Evolutionary conservation across 2,888 invertebrate genomes (phyloP).

Genomic region (Drosophila antonietae): DNA sequence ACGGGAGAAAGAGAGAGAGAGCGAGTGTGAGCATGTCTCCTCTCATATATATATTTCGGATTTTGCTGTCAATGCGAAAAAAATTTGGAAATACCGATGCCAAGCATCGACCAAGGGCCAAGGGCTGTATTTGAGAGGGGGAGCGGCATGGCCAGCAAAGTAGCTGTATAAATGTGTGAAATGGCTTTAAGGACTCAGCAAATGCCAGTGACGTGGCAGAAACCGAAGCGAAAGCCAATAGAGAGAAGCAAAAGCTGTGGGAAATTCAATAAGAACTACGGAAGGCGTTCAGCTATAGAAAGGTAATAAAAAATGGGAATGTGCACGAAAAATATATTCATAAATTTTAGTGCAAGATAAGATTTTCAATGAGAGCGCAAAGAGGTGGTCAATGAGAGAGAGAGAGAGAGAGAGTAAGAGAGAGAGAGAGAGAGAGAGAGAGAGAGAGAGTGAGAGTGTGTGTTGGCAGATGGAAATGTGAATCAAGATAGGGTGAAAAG

Average conservation of each 20-base stretch:
- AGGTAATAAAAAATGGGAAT: slow-evolving; percentile 10
- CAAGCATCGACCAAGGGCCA: not conserved
- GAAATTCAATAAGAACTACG: slow-evolving; percentile 6
- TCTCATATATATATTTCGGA: slow-evolving; percentile 72
- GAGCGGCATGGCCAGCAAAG: slow-evolving; percentile 49
- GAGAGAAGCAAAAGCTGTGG: not conserved
- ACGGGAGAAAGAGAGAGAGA: not conserved
- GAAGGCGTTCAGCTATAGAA: slow-evolving; percentile 1
- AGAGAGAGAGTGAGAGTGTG: no score
- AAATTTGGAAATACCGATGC: slow-evolving; percentile 54
- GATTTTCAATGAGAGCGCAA: not conserved
- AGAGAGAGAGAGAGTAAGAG: not conserved
- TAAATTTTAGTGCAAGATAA: not conserved
- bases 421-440: not conserved
- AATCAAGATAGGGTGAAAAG: not conserved
- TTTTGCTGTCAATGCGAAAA: slow-evolving; percentile 79
- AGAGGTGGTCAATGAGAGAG: not conserved
- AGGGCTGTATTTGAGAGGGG: slow-evolving; percentile 44
- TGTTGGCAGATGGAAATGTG: not conserved
- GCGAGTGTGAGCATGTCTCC: slow-evolving; percentile 40
- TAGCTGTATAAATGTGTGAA: slow-evolving; percentile 60
- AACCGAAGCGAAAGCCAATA: slow-evolving; percentile 12
- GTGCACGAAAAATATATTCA: slow-evolving; percentile 4
- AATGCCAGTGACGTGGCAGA: slow-evolving; percentile 11
- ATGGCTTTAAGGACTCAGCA: slow-evolving; percentile 28